Conservation (phyloP, 2,888 invertebrate species). For the Cantharis lateralis region DNA sequence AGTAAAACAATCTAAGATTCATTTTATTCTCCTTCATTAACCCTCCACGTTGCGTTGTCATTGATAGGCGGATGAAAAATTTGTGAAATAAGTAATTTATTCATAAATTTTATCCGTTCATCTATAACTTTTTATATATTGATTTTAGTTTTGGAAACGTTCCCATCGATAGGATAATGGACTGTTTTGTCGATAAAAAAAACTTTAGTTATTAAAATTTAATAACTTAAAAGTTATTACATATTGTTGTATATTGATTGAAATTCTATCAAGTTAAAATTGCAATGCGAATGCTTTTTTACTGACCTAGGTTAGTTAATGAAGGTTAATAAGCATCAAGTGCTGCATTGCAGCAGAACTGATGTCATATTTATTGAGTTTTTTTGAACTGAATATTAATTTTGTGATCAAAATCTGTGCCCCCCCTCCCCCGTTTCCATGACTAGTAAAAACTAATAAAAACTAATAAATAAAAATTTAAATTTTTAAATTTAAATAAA, state of each 20-base stretch:
- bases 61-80: no score
- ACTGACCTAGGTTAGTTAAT: not conserved
- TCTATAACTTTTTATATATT: not conserved
- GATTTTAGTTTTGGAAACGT: not conserved
- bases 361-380: not conserved
- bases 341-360: not conserved
- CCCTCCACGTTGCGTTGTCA: no score
- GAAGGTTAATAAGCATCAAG: not conserved
- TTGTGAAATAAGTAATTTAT: no score
- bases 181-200: not conserved
- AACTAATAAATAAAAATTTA: no score
- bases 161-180: not conserved
- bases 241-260: not conserved
- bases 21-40: no score
- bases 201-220: not conserved
- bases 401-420: not conserved
- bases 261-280: not conserved
- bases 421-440: not conserved
- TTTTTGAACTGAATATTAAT: not conserved
- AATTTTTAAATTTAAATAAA: no score
- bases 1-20: no score
- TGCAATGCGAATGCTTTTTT: not conserved
- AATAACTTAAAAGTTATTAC: no score
- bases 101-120: no score
- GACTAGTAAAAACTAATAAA: no score